phyloP scores from a whole-genome alignment of 2,113 vertebrate species.

The Paracanthobrama guichenoti region DNA sequence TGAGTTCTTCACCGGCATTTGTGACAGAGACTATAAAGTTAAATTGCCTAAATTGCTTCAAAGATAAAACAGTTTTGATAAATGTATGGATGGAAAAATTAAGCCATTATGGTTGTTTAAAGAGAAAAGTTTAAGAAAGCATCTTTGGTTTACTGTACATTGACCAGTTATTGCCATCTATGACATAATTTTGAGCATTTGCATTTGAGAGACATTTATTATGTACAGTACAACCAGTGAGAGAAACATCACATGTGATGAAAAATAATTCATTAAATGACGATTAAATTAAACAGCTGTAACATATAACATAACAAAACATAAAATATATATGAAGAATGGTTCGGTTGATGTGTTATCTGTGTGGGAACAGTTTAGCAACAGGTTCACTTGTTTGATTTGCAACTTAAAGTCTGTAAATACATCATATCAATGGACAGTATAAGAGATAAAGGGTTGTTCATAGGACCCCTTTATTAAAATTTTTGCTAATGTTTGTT shows the following conservation, averaged over 20 bases:
- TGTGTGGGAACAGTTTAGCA: background rate
- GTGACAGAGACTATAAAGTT: background rate
- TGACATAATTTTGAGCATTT: too few relatives aligned
- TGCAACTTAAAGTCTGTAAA: background rate
- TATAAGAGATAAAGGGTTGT: background rate
- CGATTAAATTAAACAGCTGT: too few relatives aligned
- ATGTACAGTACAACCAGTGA: background rate
- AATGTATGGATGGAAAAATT: background rate
- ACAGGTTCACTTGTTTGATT: background rate
- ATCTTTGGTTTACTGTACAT: background rate
- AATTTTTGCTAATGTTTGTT: background rate
- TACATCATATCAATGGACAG: background rate
- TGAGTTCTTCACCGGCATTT: too few relatives aligned
- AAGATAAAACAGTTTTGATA: constrained; percentile 4
- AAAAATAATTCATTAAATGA: background rate
- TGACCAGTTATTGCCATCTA: background rate
- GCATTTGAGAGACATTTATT: too few relatives aligned
- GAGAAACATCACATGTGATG: background rate
- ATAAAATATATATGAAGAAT: background rate
- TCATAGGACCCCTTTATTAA: background rate
- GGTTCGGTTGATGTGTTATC: background rate
- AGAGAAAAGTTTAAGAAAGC: background rate
- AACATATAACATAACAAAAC: too few relatives aligned
- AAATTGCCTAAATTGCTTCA: background rate
- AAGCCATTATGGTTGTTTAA: background rate